Conservation (phyloP, 2,888 invertebrate genomes). For the Cephus pygmeus region DNA sequence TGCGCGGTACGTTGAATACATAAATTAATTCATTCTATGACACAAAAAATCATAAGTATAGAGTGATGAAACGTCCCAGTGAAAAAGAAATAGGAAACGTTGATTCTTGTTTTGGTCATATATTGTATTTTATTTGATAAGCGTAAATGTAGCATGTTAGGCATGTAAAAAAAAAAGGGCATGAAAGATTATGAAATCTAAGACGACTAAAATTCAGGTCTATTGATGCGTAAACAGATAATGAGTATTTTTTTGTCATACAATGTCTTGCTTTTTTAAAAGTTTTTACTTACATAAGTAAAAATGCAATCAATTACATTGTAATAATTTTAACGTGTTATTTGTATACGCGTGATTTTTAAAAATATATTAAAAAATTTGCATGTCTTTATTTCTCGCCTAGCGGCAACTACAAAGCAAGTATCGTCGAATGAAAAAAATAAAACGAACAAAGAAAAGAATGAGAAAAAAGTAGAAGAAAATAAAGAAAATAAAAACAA, state of each 20-base stretch:
- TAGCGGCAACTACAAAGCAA: not conserved
- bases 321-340: not conserved
- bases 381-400: not conserved
- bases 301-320: not conserved
- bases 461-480: not conserved
- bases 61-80: not conserved
- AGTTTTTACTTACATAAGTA: not conserved
- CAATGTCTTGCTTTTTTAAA: not conserved
- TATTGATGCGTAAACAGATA: not conserved
- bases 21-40: not conserved
- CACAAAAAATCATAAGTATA: not conserved
- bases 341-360: not conserved
- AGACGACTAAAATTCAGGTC: not conserved
- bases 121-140: not conserved
- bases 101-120: not conserved
- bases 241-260: not conserved
- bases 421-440: not conserved
- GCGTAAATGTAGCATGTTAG: not conserved
- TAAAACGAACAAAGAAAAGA: not conserved
- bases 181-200: not conserved
- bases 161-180: not conserved
- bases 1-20: not conserved
- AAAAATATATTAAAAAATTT: not conserved
- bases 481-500: not conserved
- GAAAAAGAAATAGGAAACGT: not conserved